phyloP scores from a whole-genome alignment of 92 coral and sea anemone genomes.

The Pocillopora meandrina region DNA sequence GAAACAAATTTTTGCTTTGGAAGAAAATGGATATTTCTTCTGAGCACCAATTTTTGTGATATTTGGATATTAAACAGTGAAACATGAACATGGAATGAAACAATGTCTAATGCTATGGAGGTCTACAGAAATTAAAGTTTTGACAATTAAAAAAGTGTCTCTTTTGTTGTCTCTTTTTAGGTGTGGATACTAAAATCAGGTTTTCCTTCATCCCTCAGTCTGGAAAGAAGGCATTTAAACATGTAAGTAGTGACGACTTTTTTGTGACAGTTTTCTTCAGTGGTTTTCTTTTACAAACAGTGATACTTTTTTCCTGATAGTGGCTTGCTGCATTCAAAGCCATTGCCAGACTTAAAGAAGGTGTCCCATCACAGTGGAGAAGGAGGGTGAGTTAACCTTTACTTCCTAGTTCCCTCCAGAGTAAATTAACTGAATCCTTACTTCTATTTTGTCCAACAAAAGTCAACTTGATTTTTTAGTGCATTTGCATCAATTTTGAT shows the following conservation, averaged over 20 bases:
- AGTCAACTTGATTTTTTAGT: too few species aligned
- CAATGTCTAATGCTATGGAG: too few species aligned
- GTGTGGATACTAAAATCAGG: constrained; percentile 92
- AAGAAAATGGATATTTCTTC: too few species aligned
- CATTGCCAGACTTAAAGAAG: constrained; percentile 90
- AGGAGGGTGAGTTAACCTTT: constrained; percentile 73
- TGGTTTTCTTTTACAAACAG: too few species aligned
- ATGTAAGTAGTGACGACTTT: constrained; percentile 49
- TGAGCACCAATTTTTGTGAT: too few species aligned
- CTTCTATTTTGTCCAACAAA: too few species aligned
- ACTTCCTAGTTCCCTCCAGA: not conserved
- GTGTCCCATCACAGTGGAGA: constrained; percentile 92
- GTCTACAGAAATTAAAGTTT: too few species aligned
- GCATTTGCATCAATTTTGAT: too few species aligned
- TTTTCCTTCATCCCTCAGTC: constrained; percentile 95
- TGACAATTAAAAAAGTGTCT: too few species aligned
- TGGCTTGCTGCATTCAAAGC: constrained; percentile 99
- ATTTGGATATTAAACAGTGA: too few species aligned
- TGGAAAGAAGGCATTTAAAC: constrained; percentile 93
- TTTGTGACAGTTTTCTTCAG: not conserved
- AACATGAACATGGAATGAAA: too few species aligned
- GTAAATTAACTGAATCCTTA: not conserved
- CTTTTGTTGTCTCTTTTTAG: constrained; percentile 35
- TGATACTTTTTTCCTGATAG: constrained; percentile 30
- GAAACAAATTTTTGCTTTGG: too few species aligned